Evolutionary conservation across 2,113 vertebrate genomes (phyloP).

Genomic region (Emydura subglobosa): DNA sequence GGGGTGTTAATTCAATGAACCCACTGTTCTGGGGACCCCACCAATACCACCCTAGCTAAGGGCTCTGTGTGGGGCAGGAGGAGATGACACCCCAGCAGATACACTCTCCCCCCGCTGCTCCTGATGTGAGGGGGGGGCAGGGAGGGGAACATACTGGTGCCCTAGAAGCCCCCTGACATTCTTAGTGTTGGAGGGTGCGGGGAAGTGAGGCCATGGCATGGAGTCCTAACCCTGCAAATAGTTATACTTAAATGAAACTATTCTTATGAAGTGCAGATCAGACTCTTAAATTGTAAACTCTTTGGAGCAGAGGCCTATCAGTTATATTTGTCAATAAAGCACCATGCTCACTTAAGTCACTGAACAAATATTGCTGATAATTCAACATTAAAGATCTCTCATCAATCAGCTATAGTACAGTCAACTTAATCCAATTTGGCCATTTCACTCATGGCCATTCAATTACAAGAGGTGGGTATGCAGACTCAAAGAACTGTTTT

Average conservation of each 20-base stretch:
- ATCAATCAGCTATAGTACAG: background rate
- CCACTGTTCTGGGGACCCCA: background rate
- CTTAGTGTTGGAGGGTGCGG: background rate
- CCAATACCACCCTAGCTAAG: background rate
- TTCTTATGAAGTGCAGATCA: background rate
- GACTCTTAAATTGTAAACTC: background rate
- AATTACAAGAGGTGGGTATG: background rate
- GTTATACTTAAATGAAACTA: background rate
- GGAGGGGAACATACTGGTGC: background rate
- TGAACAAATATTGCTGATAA: background rate
- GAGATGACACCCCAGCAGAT: background rate
- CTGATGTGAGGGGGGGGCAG: too few species aligned
- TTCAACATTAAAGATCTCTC: background rate
- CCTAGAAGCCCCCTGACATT: background rate
- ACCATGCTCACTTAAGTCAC: background rate
- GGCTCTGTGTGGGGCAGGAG: background rate
- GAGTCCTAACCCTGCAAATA: fast-evolving
- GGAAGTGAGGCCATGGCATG: background rate
- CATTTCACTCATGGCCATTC: background rate
- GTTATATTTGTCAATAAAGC: background rate
- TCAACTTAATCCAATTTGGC: background rate
- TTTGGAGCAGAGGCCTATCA: background rate
- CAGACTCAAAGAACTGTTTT: background rate
- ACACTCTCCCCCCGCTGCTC: too few species aligned
- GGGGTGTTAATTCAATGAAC: background rate